These are phyloP conservation scores for Columba janthina DNA, from an alignment of 2,113 vertebrate species.

Conservation along the genomic window DNA sequence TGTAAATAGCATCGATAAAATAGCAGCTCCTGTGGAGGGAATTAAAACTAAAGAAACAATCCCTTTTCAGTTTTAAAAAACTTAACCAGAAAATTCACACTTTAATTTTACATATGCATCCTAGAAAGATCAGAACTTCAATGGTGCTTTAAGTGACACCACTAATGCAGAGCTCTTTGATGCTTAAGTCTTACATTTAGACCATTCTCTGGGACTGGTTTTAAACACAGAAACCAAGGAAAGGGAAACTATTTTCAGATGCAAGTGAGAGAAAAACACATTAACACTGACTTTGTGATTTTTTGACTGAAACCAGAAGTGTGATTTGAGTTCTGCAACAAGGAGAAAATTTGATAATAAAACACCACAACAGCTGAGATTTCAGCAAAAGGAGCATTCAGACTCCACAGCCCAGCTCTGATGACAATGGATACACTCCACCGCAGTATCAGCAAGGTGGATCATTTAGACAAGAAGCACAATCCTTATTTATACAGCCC, in stretches of 20 bases:
- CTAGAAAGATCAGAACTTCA: background rate
- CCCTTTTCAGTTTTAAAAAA: background rate
- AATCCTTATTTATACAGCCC: conserved; percentile 5
- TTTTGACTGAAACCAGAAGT: background rate
- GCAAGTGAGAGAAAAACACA: background rate
- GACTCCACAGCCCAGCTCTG: background rate
- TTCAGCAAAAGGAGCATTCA: background rate
- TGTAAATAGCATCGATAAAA: background rate
- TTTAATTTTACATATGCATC: background rate
- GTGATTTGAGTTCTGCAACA: background rate
- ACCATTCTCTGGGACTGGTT: background rate
- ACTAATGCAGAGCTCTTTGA: background rate
- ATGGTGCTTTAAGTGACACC: background rate
- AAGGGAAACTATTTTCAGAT: background rate
- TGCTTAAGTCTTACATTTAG: background rate
- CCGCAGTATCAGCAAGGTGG: background rate
- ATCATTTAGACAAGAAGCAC: background rate
- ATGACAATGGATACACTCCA: background rate
- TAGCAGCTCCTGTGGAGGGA: background rate
- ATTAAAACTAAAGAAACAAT: background rate
- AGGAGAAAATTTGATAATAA: background rate
- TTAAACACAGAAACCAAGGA: background rate
- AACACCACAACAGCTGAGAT: background rate
- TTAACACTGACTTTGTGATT: background rate
- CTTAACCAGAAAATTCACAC: background rate